Conservation (phyloP, 2,113 vertebrate species). For the Mionectes macconnelli region DNA sequence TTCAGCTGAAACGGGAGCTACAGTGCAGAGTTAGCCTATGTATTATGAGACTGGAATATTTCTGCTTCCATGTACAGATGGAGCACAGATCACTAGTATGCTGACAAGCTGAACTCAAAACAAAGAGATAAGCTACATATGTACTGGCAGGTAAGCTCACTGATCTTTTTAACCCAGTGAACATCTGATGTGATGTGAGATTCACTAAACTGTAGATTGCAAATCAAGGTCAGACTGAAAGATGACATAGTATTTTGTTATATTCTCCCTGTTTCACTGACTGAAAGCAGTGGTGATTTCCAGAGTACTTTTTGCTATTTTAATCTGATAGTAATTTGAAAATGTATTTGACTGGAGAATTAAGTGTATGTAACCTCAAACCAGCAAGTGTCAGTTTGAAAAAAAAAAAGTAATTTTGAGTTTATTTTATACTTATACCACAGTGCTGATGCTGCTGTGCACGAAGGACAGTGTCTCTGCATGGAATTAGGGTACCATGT, state of each 20-base stretch:
- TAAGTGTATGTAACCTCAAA: not conserved
- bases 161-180: constrained; percentile 61
- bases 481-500: not conserved
- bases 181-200: constrained; percentile 43
- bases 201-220: constrained; percentile 23
- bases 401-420: not conserved
- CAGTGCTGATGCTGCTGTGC: not conserved
- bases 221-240: constrained; percentile 58
- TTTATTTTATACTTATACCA: not conserved
- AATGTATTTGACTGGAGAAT: not conserved
- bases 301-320: not conserved
- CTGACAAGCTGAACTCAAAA: constrained; percentile 54
- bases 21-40: not conserved
- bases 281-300: not conserved
- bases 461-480: not conserved
- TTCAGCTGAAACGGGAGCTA: constrained; percentile 30
- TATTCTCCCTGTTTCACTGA: not conserved
- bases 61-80: constrained; percentile 12
- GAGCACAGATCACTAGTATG: constrained; percentile 26
- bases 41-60: not conserved
- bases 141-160: constrained; percentile 52
- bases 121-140: constrained; percentile 31
- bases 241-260: not conserved
- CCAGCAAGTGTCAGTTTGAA: not conserved
- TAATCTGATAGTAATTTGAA: not conserved